Conservation (phyloP, 2,797 vertebrate genomes). For the Falco columbarius region DNA sequence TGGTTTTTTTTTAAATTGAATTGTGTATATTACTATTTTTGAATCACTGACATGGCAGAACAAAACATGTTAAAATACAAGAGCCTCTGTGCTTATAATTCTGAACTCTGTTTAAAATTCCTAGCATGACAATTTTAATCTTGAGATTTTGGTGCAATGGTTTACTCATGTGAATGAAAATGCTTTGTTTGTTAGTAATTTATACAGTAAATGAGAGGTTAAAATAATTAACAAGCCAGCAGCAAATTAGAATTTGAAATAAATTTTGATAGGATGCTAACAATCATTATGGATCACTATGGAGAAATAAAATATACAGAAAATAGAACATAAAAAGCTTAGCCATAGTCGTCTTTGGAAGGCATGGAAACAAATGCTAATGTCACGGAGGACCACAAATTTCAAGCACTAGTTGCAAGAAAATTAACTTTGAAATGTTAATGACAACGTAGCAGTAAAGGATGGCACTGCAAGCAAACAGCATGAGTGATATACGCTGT, state of each 20-base stretch:
- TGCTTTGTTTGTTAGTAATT: slow-evolving; percentile 70
- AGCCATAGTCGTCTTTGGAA: slow-evolving; percentile 49
- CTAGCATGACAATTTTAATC: not conserved
- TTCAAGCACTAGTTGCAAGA: slow-evolving; percentile 66
- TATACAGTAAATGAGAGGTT: slow-evolving; percentile 46
- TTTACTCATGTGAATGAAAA: slow-evolving; percentile 62
- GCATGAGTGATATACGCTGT: slow-evolving; percentile 56
- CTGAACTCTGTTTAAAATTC: not conserved
- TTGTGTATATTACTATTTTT: not conserved
- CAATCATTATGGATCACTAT: slow-evolving; percentile 38
- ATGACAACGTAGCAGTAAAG: slow-evolving; percentile 71
- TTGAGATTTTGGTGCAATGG: not conserved
- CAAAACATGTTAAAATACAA: not conserved
- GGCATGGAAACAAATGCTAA: slow-evolving; percentile 63
- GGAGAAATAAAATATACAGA: slow-evolving; percentile 60
- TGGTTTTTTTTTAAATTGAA: not conserved
- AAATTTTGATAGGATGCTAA: slow-evolving; percentile 45
- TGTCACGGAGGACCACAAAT: slow-evolving; percentile 22
- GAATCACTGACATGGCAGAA: not conserved
- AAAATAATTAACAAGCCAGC: slow-evolving; percentile 67
- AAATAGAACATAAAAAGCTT: slow-evolving; percentile 61
- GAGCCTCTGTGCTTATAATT: not conserved
- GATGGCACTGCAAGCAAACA: slow-evolving; percentile 75
- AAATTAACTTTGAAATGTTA: slow-evolving; percentile 72
- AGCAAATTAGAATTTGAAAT: slow-evolving; percentile 65